Conservation (phyloP, 2,113 vertebrate species). For the Ceratotherium simum region DNA sequence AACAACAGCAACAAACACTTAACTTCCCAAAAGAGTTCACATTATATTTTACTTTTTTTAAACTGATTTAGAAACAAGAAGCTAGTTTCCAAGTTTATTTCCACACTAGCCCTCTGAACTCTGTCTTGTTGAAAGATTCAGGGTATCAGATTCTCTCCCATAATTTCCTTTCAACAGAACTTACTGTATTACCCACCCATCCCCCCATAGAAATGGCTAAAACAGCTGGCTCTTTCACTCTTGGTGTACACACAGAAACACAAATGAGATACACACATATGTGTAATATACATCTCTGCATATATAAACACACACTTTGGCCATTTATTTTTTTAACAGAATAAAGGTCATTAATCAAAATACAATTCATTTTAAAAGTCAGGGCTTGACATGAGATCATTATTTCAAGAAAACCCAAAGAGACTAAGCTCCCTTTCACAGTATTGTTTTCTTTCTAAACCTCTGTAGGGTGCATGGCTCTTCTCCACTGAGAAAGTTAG, state of each 20-base stretch:
- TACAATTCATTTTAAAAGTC: slow-evolving; percentile 74
- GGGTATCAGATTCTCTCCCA: slow-evolving; percentile 75
- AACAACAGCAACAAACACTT: not conserved
- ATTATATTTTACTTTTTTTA: slow-evolving; percentile 41
- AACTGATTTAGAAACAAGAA: slow-evolving; percentile 69
- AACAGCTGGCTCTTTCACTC: slow-evolving; percentile 81
- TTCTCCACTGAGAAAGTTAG: slow-evolving; percentile 45
- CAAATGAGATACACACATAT: slow-evolving; percentile 53
- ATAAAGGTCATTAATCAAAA: slow-evolving; percentile 79
- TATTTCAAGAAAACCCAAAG: slow-evolving; percentile 57
- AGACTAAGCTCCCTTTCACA: slow-evolving; percentile 58
- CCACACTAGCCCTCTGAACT: slow-evolving; percentile 64
- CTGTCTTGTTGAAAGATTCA: slow-evolving; percentile 77
- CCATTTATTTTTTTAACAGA: slow-evolving; percentile 75
- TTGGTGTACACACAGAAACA: slow-evolving; percentile 65
- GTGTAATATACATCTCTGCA: slow-evolving; percentile 67
- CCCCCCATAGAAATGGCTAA: slow-evolving; percentile 69
- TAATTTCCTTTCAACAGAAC: slow-evolving; percentile 79
- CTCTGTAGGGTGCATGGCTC: slow-evolving; percentile 25
- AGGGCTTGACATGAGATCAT: slow-evolving; percentile 56
- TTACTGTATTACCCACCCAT: slow-evolving; percentile 55
- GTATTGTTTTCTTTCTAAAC: slow-evolving; percentile 70
- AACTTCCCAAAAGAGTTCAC: not conserved
- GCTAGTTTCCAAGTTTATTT: slow-evolving; percentile 77
- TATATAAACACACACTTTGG: slow-evolving; percentile 71